Evolutionary conservation across 2,888 invertebrate species (phyloP).

Genomic region (Lordiphosa fenestrarum): DNA sequence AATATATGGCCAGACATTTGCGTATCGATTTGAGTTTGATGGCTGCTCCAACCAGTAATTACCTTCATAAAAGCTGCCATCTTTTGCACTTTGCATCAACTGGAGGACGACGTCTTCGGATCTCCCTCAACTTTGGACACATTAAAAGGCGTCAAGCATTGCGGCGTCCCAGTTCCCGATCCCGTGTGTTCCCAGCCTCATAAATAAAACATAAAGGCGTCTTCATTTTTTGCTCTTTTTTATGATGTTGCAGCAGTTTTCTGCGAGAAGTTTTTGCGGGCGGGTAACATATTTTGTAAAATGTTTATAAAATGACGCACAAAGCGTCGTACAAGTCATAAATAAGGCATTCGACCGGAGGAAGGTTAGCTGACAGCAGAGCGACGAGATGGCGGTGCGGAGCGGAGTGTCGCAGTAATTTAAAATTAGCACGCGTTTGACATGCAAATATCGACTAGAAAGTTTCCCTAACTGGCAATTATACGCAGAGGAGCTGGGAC

Average conservation of each 20-base stretch:
- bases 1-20: slow-evolving; percentile 58
- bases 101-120: neutral
- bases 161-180: slow-evolving; percentile 35
- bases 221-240: slow-evolving; percentile 46
- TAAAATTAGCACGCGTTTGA: slow-evolving; percentile 67
- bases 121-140: slow-evolving; percentile 16
- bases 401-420: slow-evolving; percentile 60
- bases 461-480: slow-evolving; percentile 39
- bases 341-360: slow-evolving; percentile 60
- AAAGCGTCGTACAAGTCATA: slow-evolving; percentile 74
- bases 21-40: slow-evolving; percentile 38
- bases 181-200: slow-evolving; percentile 56
- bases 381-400: slow-evolving; percentile 5
- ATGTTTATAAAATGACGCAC: slow-evolving; percentile 73
- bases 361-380: neutral
- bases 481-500: slow-evolving; percentile 7
- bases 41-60: slow-evolving; percentile 20
- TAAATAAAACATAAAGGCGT: slow-evolving; percentile 72
- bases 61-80: slow-evolving; percentile 42
- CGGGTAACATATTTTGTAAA: slow-evolving; percentile 65
- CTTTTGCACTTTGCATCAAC: slow-evolving; percentile 7
- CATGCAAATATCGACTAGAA: slow-evolving; percentile 60
- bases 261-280: slow-evolving; percentile 16
- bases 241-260: slow-evolving; percentile 60
- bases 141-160: slow-evolving; percentile 65